These are phyloP conservation scores for Aphidius colemani DNA, from an alignment of 2,888 invertebrate genomes.

Conservation along the genomic window DNA sequence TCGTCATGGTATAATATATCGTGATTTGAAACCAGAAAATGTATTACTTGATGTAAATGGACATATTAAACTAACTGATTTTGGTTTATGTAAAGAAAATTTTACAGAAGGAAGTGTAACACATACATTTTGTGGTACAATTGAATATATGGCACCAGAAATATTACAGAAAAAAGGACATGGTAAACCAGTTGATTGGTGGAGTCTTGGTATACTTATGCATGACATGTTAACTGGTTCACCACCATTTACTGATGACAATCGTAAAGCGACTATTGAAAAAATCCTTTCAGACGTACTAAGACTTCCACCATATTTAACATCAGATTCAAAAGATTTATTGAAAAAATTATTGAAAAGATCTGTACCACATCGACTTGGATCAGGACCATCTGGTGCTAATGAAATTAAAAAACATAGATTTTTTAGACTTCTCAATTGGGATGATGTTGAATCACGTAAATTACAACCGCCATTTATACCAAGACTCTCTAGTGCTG, in stretches of 20 bases:
- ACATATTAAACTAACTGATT: conserved; percentile 68
- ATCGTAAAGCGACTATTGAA: conserved; percentile 97
- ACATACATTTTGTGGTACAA: conserved; percentile 98
- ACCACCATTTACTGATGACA: conserved; percentile 97
- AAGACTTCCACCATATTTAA: conserved; percentile 92
- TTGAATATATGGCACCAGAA: conserved; percentile 99
- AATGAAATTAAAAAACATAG: conserved; percentile 86
- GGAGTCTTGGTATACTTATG: conserved; percentile 97
- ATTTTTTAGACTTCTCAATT: conserved; percentile 93
- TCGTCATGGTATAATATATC: conserved; percentile 70
- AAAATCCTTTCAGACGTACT: conserved; percentile 96
- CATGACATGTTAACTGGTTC: conserved; percentile 95
- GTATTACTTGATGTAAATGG: conserved; percentile 93
- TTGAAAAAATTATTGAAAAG: conserved; percentile 86
- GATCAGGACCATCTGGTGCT: conserved; percentile 81
- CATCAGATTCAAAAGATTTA: conserved; percentile 92
- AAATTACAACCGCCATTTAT: conserved; percentile 94
- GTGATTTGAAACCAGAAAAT: conserved; percentile 98
- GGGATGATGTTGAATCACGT: conserved; percentile 89
- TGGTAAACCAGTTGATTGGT: conserved; percentile 99
- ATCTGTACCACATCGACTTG: conserved; percentile 81
- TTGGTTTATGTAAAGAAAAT: conserved; percentile 56
- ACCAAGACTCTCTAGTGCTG: conserved; percentile 87
- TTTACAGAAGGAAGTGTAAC: conserved; percentile 85
- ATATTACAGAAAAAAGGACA: conserved; percentile 96